Evolutionary conservation across 2,888 invertebrate genomes (phyloP).

Genomic region (Galeruca laticollis): DNA sequence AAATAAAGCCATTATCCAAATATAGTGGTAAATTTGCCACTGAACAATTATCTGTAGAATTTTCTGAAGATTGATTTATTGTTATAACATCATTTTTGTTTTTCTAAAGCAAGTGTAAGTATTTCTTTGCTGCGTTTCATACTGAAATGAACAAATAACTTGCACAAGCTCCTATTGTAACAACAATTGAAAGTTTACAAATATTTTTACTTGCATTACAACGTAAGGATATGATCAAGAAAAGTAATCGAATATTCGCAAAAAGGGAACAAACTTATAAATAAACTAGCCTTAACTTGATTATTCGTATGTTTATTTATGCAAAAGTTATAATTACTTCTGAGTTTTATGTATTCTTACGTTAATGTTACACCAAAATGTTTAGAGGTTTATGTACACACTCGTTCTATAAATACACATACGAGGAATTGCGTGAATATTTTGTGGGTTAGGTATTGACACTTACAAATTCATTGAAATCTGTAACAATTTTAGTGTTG

Average conservation of each 20-base stretch:
- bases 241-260: not conserved
- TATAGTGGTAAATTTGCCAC: not conserved
- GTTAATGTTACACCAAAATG: not conserved
- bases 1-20: constrained; percentile 1
- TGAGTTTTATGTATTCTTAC: not conserved
- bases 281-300: not conserved
- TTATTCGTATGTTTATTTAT: not conserved
- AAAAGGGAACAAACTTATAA: not conserved
- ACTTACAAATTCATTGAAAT: not conserved
- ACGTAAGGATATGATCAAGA: not conserved
- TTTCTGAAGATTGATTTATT: not conserved
- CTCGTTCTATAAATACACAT: not conserved
- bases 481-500: not conserved
- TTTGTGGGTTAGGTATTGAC: not conserved
- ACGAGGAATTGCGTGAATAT: not conserved
- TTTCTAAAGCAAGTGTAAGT: not conserved
- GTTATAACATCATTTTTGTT: not conserved
- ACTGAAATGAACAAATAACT: not conserved
- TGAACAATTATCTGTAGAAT: not conserved
- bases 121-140: not conserved
- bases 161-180: constrained; percentile 1
- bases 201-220: constrained; percentile 1
- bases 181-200: not conserved
- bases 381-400: not conserved
- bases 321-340: not conserved